Percentiles rank a stretch among this genome's conserved stretches.
These are phyloP conservation scores for Ceratothoa steindachneri DNA, from an alignment of 2,888 invertebrate genomes.

Conservation along the genomic window DNA sequence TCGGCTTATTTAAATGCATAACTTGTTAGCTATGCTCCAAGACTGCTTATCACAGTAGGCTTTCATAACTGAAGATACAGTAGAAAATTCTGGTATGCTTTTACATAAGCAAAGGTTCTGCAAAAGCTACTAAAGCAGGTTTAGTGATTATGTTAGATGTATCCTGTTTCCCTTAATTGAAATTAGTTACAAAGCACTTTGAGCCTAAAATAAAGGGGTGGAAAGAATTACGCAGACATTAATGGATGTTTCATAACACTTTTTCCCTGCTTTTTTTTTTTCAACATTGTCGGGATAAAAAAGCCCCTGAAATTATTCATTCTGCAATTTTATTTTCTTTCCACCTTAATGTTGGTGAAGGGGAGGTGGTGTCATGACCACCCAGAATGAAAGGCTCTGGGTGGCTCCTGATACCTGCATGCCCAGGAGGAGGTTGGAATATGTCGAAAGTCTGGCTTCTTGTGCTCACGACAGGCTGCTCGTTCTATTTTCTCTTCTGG, in stretches of 20 bases:
- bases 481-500: too few relatives aligned
- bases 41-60: neutral
- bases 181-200: neutral
- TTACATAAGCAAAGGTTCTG: constrained; percentile 10
- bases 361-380: neutral
- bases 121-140: constrained; percentile 4
- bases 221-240: neutral
- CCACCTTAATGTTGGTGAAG: constrained; percentile 9
- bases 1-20: neutral
- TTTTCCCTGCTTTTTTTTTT: neutral
- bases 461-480: neutral
- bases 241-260: neutral
- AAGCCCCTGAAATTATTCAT: neutral
- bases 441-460: neutral
- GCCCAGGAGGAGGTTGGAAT: neutral
- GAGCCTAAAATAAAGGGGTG: neutral
- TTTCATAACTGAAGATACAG: neutral
- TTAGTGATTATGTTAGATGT: constrained; percentile 8
- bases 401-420: neutral
- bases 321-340: neutral
- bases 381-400: neutral
- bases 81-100: neutral
- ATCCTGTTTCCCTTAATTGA: neutral
- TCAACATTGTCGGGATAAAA: neutral
- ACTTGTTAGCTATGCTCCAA: neutral